These are phyloP conservation scores for Aphidius gifuensis DNA, from an alignment of 1,140 invertebrate genomes.

Conservation along the genomic window DNA sequence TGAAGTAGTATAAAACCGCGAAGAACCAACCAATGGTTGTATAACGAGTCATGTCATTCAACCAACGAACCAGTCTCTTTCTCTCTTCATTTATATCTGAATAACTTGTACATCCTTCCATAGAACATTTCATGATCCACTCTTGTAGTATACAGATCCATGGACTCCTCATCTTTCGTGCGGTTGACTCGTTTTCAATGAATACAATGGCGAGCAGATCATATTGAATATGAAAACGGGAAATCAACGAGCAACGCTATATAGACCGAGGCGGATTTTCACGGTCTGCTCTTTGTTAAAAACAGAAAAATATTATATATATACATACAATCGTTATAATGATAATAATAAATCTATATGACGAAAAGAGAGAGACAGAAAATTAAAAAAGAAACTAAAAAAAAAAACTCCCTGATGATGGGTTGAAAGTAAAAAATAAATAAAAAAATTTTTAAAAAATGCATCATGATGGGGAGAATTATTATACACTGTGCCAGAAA, in stretches of 20 bases:
- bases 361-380: conserved; percentile 11
- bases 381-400: conserved; percentile 28
- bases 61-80: conserved; percentile 42
- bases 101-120: conserved; percentile 13
- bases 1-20: conserved; percentile 49
- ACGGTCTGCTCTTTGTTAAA: conserved; percentile 34
- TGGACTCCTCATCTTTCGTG: conserved; percentile 50
- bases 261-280: conserved; percentile 29
- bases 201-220: conserved; percentile 53
- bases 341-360: conserved; percentile 14
- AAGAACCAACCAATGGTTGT: conserved; percentile 37
- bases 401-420: too few relatives aligned
- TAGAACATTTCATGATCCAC: conserved; percentile 40
- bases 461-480: too few relatives aligned
- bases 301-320: conserved; percentile 26
- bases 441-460: background rate
- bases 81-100: conserved; percentile 11
- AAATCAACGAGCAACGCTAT: conserved; percentile 51
- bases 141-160: conserved; percentile 37
- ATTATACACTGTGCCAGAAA: too few relatives aligned
- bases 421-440: conserved; percentile 10
- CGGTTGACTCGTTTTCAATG: conserved; percentile 58
- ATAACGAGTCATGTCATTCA: conserved; percentile 35
- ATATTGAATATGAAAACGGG: conserved; percentile 57
- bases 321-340: background rate